Evolutionary conservation across 2,888 invertebrate genomes (phyloP).

Genomic region (Drosophila robusta): DNA sequence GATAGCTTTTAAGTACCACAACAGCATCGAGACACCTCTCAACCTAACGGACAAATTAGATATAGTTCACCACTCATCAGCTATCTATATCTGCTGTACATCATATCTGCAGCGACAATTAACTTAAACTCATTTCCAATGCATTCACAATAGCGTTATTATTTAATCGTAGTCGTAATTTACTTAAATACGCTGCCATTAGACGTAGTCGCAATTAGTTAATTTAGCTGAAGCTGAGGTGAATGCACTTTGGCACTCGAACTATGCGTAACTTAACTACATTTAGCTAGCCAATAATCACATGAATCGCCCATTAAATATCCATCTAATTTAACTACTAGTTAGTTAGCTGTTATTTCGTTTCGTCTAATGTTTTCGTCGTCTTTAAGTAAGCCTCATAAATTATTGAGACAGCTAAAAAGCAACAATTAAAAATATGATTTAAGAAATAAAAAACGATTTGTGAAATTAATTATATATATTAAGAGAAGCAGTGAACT

Average conservation of each 20-base stretch:
- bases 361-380: conserved; percentile 1
- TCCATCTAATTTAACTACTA: conserved; percentile 7
- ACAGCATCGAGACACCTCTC: conserved; percentile 23
- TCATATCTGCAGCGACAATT: conserved; percentile 4
- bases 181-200: conserved; percentile 65
- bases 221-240: conserved; percentile 46
- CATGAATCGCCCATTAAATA: conserved; percentile 10
- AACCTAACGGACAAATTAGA: conserved; percentile 66
- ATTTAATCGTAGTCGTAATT: conserved; percentile 41
- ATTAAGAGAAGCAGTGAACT: background rate
- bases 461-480: background rate
- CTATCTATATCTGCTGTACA: conserved; percentile 11
- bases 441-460: background rate
- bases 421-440: conserved; percentile 7
- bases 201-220: conserved; percentile 54
- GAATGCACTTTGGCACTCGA: conserved; percentile 71
- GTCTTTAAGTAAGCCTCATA: background rate
- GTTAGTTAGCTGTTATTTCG: conserved; percentile 13
- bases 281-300: conserved; percentile 38
- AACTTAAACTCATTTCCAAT: conserved; percentile 61
- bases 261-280: conserved; percentile 39
- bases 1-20: conserved; percentile 16
- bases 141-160: conserved; percentile 52
- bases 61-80: conserved; percentile 33
- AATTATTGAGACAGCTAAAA: conserved; percentile 18